Evolutionary conservation across 2,113 vertebrate genomes (phyloP).

Genomic region (Guaruba guarouba): DNA sequence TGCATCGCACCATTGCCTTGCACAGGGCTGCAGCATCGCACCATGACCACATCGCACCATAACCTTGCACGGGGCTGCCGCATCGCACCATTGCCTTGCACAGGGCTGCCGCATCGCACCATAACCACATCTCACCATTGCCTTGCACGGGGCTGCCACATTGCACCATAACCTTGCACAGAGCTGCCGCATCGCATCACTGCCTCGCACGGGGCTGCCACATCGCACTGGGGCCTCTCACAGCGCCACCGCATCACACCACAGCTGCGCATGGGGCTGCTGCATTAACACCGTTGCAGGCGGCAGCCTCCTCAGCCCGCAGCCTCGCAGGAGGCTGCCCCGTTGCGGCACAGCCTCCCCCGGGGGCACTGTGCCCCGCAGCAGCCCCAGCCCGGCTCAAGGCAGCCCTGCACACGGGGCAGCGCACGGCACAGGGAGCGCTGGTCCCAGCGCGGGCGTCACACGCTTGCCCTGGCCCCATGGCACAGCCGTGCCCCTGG

Average conservation of each 20-base stretch:
- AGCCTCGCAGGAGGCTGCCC: fast-evolving
- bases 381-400: neutral
- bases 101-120: fast-evolving
- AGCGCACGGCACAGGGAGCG: neutral
- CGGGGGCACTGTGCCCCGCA: neutral
- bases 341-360: fast-evolving
- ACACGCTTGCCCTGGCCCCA: fast-evolving
- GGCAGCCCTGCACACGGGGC: neutral
- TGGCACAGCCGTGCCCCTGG: fast-evolving
- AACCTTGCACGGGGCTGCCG: fast-evolving
- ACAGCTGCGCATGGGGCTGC: neutral
- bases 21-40: no score
- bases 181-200: fast-evolving
- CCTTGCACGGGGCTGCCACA: no score
- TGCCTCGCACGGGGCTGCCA: no score
- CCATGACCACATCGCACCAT: no score
- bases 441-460: neutral
- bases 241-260: no score
- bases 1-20: no score
- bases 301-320: fast-evolving
- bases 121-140: no score
- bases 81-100: no score
- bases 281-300: neutral
- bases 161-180: fast-evolving
- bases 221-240: no score